Percentiles rank a stretch among this genome's conserved stretches.
Conservation (phyloP, 2,888 invertebrate genomes). For the Torymus auratus region DNA sequence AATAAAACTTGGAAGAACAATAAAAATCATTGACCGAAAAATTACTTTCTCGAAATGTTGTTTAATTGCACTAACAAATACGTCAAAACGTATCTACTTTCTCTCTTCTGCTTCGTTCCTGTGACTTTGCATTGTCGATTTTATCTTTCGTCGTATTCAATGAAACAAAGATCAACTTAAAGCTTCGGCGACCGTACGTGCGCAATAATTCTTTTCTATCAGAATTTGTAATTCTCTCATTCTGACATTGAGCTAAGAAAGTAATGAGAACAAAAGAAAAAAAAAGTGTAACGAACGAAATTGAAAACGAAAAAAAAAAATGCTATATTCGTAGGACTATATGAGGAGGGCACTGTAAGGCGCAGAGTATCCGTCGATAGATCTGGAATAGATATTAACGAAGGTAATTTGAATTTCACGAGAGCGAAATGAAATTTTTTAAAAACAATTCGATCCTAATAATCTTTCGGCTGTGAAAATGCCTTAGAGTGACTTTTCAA, state of each 20-base stretch:
- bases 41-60: neutral
- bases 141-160: neutral
- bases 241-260: conserved; percentile 47
- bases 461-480: conserved; percentile 43
- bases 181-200: conserved; percentile 26
- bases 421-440: conserved; percentile 16
- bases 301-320: conserved; percentile 64
- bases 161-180: conserved; percentile 10
- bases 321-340: conserved; percentile 71
- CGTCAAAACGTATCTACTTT: conserved; percentile 10
- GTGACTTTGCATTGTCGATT: neutral
- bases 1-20: too few species aligned
- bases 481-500: neutral
- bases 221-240: conserved; percentile 42
- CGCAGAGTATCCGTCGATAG: conserved; percentile 79
- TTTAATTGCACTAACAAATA: conserved; percentile 21
- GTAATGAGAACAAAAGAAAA: conserved; percentile 53
- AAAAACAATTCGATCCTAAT: conserved; percentile 22
- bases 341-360: conserved; percentile 77
- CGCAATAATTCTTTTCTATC: conserved; percentile 49
- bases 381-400: conserved; percentile 79
- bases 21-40: too few species aligned
- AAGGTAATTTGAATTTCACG: conserved; percentile 75
- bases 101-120: conserved; percentile 13
- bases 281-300: conserved; percentile 58